These are phyloP conservation scores for Thermophis baileyi DNA, from an alignment of 2,113 vertebrate species.

Conservation along the genomic window DNA sequence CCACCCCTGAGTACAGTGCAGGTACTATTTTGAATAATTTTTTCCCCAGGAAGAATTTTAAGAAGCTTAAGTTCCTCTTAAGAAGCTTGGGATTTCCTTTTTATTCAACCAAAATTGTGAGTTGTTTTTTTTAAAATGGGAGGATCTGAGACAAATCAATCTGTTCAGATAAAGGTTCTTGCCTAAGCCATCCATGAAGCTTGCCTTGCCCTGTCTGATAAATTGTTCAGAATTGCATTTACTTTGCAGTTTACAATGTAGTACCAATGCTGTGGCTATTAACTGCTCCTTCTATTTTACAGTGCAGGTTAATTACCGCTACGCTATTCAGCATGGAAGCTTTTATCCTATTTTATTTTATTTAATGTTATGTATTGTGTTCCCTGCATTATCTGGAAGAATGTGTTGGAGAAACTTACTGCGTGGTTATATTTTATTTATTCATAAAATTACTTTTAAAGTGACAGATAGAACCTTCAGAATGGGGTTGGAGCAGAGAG, in stretches of 20 bases:
- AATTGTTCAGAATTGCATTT: background rate
- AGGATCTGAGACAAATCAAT: background rate
- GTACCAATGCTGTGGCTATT: background rate
- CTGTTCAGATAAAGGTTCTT: background rate
- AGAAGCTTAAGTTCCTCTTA: background rate
- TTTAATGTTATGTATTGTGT: background rate
- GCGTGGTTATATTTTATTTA: background rate
- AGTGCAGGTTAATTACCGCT: background rate
- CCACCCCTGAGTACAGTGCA: background rate
- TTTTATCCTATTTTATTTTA: background rate
- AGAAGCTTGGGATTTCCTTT: background rate
- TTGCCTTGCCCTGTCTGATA: background rate
- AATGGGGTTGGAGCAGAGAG: background rate
- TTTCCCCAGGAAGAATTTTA: background rate
- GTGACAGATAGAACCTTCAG: background rate
- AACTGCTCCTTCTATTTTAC: background rate
- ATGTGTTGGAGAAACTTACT: background rate
- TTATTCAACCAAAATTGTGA: background rate
- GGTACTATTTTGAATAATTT: background rate
- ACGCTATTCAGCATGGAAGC: background rate
- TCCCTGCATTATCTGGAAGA: background rate
- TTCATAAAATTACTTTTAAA: background rate
- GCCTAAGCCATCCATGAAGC: background rate
- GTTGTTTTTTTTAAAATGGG: background rate
- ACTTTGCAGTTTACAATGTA: background rate